phyloP scores from a whole-genome alignment of 2,797 vertebrate species.

The Aldrovandia affinis region DNA sequence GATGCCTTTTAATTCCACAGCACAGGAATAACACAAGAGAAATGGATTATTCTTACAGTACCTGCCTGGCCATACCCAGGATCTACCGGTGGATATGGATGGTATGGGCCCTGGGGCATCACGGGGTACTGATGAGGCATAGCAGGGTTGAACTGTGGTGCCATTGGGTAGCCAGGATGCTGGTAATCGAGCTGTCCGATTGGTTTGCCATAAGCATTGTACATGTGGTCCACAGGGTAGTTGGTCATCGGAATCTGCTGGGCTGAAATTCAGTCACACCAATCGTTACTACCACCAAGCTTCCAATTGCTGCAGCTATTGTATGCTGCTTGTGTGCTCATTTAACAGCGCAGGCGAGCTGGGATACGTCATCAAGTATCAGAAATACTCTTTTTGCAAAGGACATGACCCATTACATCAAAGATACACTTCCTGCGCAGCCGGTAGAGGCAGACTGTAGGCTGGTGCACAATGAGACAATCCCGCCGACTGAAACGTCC shows the following conservation, averaged over 20 bases:
- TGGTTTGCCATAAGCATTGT: conserved; percentile 79
- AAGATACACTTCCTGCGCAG: too few relatives aligned
- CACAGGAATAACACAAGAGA: background rate
- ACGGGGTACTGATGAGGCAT: conserved; percentile 78
- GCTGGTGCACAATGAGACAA: background rate
- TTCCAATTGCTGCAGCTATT: background rate
- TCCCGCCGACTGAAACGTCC: background rate
- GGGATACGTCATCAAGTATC: background rate
- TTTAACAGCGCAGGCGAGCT: background rate
- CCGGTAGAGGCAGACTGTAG: too few relatives aligned
- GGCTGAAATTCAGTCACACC: conserved; percentile 54
- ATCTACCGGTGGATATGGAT: conserved; percentile 58
- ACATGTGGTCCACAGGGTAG: conserved; percentile 82
- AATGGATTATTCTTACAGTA: conserved; percentile 52
- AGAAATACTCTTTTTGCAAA: background rate
- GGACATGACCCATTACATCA: background rate
- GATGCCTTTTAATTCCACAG: background rate
- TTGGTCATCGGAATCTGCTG: conserved; percentile 84
- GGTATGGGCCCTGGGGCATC: conserved; percentile 70
- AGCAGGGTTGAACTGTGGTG: conserved; percentile 67
- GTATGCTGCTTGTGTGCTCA: background rate
- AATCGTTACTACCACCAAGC: background rate
- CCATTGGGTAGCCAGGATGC: conserved; percentile 70
- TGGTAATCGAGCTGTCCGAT: conserved; percentile 69
- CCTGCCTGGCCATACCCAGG: conserved; percentile 70